Base-by-base conservation (phyloP, 2,888 invertebrate species). In the Drosophila greeni region DNA sequence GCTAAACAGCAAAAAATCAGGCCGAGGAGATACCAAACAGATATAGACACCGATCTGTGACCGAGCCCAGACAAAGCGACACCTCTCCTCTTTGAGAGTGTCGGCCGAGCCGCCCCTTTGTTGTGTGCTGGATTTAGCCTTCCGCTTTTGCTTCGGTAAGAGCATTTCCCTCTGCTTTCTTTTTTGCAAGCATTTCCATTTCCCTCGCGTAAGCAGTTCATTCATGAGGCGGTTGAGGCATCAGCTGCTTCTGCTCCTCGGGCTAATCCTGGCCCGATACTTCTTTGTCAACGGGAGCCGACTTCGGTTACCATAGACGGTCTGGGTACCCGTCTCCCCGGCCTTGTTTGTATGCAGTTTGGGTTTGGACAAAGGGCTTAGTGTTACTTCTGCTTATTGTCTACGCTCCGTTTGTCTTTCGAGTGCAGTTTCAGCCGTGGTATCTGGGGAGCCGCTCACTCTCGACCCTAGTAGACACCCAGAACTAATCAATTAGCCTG, bases 311-410 rank as follows among this genome's bases (percentile, higher is more conserved):
- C 72, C 70, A 70, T 24, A 42, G 34, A 16, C 72, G 45, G 45
- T 12, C 29, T 37, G 29, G n/a, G 26, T 26, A 16, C 52, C 33
- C 31, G 29, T 45, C 39, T 29, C 23, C 34, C 31, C 36, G 78
- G 71, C 74, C 79, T 76, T 76, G 79, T 81, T 80, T 81, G 76
- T 68, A 76, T 66, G 76, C 83, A 71, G 66, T 78, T 81, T 71
- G 72, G 76, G 74, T 61, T 55, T 74, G 78, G 79, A 86, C 86
- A 86, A 85, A 79, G 75, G 85, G 84, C 83, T 85, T 84, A 85
- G 78, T 82, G 77, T 75, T 82, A 81, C 86, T 84, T 83, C 82
- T 78, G 72, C 85, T 76, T 82, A 85, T 86, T 83, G 82, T 85
- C 83, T 80, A 62, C 68, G 80, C 74, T 84, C 72, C 82, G 82